A percentile compares a stretch with the other conserved stretches of the same genome.
These are phyloP conservation scores for Chrysina gloriosa DNA, from an alignment of 2,888 invertebrate species.

Conservation along the genomic window DNA sequence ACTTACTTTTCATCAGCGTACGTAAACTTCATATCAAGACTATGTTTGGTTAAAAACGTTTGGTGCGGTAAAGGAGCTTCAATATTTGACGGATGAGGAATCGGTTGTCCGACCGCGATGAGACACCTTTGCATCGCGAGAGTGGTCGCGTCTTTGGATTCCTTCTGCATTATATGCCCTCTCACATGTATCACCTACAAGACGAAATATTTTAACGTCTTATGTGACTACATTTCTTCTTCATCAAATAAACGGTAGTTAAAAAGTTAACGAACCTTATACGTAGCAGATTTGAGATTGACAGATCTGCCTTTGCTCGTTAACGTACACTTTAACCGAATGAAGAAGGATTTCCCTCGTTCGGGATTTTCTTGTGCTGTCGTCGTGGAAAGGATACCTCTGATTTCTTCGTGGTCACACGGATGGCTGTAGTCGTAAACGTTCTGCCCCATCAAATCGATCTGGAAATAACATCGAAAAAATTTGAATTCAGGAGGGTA, in stretches of 20 bases:
- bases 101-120: constrained; percentile 82
- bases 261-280: constrained; percentile 76
- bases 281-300: constrained; percentile 94
- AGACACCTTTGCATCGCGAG: constrained; percentile 66
- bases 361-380: constrained; percentile 62
- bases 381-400: constrained; percentile 70
- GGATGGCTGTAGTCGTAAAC: constrained; percentile 95
- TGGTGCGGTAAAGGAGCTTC: constrained; percentile 89
- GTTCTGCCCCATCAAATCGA: constrained; percentile 95
- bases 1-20: constrained; percentile 93
- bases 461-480: constrained; percentile 71
- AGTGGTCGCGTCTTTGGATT: constrained; percentile 56
- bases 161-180: constrained; percentile 75
- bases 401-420: constrained; percentile 93
- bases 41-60: constrained; percentile 92
- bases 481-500: no score
- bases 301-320: constrained; percentile 95
- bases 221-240: no score
- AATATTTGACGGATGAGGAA: constrained; percentile 91
- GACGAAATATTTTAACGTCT: no score
- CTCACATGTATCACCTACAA: constrained; percentile 88
- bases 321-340: constrained; percentile 93
- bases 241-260: no score
- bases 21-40: constrained; percentile 93
- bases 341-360: constrained; percentile 74